phyloP scores from a whole-genome alignment of 2,113 vertebrate genomes.

The Hypocryptadius cinnamomeus region DNA sequence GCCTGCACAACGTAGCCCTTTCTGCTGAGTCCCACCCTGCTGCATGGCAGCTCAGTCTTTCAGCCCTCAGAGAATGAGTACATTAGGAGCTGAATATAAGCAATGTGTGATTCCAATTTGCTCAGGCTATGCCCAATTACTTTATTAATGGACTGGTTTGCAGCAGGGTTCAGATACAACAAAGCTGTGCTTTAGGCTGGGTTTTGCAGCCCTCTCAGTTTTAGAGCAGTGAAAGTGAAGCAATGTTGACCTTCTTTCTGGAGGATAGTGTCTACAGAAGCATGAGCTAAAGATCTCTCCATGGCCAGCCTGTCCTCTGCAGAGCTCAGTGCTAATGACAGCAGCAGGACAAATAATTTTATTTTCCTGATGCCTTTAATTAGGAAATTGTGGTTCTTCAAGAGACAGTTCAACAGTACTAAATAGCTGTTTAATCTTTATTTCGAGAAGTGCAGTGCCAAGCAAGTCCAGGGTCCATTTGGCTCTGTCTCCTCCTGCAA shows the following conservation, averaged over 20 bases:
- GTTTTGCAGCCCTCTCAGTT: not conserved
- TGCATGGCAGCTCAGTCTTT: not conserved
- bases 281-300: not conserved
- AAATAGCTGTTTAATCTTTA: not conserved
- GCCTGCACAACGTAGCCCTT: not conserved
- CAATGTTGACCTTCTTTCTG: not conserved
- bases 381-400: not conserved
- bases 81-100: not conserved
- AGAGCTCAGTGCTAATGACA: not conserved
- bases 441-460: not conserved
- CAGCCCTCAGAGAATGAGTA: not conserved
- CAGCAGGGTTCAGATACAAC: not conserved
- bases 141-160: constrained; percentile 29
- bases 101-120: constrained; percentile 7
- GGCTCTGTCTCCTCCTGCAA: not conserved
- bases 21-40: not conserved
- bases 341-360: not conserved
- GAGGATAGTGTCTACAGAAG: not conserved
- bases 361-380: not conserved
- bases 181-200: not conserved
- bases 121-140: not conserved
- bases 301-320: not conserved
- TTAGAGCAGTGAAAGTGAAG: not conserved
- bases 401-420: not conserved
- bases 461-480: not conserved